These are phyloP conservation scores for Cordilura impudica DNA, from an alignment of 2,888 invertebrate species.

Conservation along the genomic window DNA sequence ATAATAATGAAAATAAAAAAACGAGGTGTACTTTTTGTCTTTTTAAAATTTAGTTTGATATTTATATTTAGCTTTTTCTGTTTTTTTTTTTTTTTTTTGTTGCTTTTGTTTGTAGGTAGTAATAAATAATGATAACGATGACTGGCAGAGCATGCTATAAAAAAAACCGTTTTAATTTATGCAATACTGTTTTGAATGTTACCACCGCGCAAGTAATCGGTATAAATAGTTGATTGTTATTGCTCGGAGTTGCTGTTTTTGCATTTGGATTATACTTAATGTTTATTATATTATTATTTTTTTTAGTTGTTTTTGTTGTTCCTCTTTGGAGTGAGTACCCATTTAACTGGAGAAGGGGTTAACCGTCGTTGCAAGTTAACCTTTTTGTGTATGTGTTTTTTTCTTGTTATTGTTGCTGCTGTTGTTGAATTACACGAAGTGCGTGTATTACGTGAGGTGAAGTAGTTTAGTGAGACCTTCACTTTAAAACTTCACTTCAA, in stretches of 20 bases:
- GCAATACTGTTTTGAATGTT: constrained; percentile 9
- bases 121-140: constrained; percentile 63
- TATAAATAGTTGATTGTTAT: constrained; percentile 40
- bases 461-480: constrained; percentile 30
- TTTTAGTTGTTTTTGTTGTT: constrained; percentile 41
- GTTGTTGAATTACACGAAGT: constrained; percentile 16
- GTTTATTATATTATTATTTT: not conserved
- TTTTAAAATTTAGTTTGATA: constrained; percentile 63
- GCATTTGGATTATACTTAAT: too few species aligned
- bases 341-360: constrained; percentile 6
- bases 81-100: constrained; percentile 66
- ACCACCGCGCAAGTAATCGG: not conserved
- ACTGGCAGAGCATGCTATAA: constrained; percentile 56
- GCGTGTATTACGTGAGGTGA: constrained; percentile 39
- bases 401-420: not conserved
- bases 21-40: constrained; percentile 60
- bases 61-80: too few species aligned
- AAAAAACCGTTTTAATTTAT: constrained; percentile 53
- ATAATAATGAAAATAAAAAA: constrained; percentile 10
- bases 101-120: constrained; percentile 46
- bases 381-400: constrained; percentile 5
- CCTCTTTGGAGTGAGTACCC: constrained; percentile 45
- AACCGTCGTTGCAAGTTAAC: constrained; percentile 35
- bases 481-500: constrained; percentile 27
- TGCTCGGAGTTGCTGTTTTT: constrained; percentile 5